phyloP scores from a whole-genome alignment of 2,797 vertebrate species.

The Arctocebus calabarensis region DNA sequence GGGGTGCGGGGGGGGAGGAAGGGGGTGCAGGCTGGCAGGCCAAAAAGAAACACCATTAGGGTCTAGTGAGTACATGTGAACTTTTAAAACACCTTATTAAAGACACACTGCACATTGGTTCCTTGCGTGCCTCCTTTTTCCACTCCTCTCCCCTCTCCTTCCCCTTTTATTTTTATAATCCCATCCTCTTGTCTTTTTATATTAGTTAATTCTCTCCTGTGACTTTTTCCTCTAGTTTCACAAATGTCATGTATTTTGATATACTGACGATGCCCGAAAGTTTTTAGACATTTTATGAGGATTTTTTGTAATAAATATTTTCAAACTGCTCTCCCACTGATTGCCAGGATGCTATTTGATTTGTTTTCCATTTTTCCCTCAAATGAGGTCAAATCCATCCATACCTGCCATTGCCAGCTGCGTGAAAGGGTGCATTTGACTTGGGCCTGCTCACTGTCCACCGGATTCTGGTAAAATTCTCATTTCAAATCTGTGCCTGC shows the following conservation, averaged over 20 bases:
- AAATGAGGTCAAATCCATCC: neutral
- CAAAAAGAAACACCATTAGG: neutral
- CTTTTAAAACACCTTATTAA: neutral
- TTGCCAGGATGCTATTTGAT: neutral
- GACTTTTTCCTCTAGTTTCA: neutral
- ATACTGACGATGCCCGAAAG: neutral
- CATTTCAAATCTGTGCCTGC: neutral
- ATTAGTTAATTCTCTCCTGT: neutral
- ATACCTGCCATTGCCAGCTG: neutral
- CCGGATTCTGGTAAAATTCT: neutral
- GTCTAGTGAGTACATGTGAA: too few species aligned
- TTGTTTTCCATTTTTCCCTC: neutral
- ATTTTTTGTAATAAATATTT: neutral
- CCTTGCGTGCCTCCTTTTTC: neutral
- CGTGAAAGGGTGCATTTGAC: neutral
- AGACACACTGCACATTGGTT: neutral
- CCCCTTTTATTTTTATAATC: neutral
- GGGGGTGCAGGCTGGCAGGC: neutral
- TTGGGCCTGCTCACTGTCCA: neutral
- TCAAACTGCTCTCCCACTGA: neutral
- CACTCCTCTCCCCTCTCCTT: neutral
- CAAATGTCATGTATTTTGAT: neutral
- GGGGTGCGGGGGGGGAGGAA: neutral
- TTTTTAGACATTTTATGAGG: neutral
- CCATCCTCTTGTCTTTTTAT: neutral